Conservation (phyloP, 1,140 invertebrate genomes). For the Zelostemma sp. region DNA sequence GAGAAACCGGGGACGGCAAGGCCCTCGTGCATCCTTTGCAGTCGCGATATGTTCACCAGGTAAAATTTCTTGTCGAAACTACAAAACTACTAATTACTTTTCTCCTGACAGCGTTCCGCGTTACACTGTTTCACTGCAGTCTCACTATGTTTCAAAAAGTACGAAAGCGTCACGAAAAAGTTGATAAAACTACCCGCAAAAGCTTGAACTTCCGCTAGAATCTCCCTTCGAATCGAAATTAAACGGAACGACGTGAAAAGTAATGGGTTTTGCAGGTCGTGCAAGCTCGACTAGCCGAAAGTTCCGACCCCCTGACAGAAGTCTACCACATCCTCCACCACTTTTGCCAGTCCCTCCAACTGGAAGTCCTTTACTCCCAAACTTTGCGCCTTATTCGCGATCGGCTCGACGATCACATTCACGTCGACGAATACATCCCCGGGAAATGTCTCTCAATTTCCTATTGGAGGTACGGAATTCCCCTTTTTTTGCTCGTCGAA, state of each 20-base stretch:
- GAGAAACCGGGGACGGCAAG: constrained; percentile 97
- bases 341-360: constrained; percentile 94
- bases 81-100: too few species aligned
- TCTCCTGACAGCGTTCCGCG: too few species aligned
- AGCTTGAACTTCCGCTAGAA: too few species aligned
- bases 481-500: too few species aligned
- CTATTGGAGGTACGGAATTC: constrained; percentile 98
- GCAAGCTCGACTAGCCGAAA: constrained; percentile 89
- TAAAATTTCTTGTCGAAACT: constrained; percentile 50
- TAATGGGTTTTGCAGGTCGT: constrained; percentile 70
- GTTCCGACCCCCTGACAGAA: constrained; percentile 83
- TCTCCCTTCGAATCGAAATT: too few species aligned
- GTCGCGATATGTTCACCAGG: constrained; percentile 92
- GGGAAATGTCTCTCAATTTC: constrained; percentile 91
- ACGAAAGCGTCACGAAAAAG: too few species aligned
- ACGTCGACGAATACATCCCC: constrained; percentile 92
- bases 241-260: too few species aligned
- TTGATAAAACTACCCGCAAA: too few species aligned
- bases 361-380: constrained; percentile 96
- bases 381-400: constrained; percentile 89
- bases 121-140: too few species aligned
- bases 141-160: too few species aligned
- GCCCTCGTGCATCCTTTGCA: constrained; percentile 93
- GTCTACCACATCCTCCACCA: constrained; percentile 91
- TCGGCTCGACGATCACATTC: constrained; percentile 89